phyloP scores from a whole-genome alignment of 2,888 invertebrate species.

The Lutraria lutraria region DNA sequence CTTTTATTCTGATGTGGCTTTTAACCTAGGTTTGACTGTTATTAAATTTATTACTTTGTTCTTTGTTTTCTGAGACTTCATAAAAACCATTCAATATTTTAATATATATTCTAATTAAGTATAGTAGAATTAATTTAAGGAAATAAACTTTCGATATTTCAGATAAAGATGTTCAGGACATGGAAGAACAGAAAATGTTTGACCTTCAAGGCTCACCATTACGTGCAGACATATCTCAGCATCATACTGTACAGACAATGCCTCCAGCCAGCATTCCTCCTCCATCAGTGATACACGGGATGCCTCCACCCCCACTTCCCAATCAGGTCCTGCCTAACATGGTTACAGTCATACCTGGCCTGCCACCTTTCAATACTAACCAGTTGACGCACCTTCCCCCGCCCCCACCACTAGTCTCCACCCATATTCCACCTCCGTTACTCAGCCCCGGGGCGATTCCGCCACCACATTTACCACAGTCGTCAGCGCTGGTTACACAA shows the following conservation, averaged over 20 bases:
- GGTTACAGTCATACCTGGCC: constrained; percentile 56
- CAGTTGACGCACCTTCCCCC: constrained; percentile 67
- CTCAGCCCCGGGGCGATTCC: constrained; percentile 53
- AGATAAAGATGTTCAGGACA: constrained; percentile 31
- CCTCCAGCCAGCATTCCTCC: constrained; percentile 61
- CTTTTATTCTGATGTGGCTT: no score
- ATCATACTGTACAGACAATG: constrained; percentile 19
- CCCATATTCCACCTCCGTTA: constrained; percentile 54
- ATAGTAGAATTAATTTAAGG: no score
- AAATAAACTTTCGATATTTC: constrained; percentile 1
- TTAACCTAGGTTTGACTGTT: no score
- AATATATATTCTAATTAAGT: no score
- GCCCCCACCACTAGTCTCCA: constrained; percentile 59
- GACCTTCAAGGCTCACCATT: constrained; percentile 25
- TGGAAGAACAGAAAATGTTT: neutral
- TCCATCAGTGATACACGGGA: constrained; percentile 59
- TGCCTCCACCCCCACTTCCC: constrained; percentile 66
- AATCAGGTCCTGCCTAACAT: constrained; percentile 71
- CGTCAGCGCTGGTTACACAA: constrained; percentile 64
- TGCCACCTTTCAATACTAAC: constrained; percentile 66
- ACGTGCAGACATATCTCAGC: constrained; percentile 7
- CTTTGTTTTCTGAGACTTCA: no score
- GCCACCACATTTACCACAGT: constrained; percentile 37
- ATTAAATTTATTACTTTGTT: no score
- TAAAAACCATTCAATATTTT: no score